These are phyloP conservation scores for Pluvianellus socialis DNA, from an alignment of 2,113 vertebrate genomes.

Conservation along the genomic window DNA sequence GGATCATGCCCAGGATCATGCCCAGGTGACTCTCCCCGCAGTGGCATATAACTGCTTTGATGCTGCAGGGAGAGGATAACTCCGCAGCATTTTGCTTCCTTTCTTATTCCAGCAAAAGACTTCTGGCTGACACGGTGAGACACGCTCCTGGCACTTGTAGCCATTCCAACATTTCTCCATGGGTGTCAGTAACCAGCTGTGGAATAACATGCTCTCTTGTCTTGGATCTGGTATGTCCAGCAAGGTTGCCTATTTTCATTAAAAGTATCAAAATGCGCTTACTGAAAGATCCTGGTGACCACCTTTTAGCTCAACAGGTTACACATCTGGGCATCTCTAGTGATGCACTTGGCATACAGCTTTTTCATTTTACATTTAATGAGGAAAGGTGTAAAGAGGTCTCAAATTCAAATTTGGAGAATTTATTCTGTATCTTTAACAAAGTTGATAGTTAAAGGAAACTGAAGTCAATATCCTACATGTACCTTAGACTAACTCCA, in stretches of 20 bases:
- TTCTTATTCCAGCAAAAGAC: neutral
- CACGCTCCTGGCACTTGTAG: accelerated
- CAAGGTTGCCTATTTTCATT: neutral
- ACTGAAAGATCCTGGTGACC: neutral
- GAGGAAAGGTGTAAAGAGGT: neutral
- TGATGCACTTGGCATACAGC: neutral
- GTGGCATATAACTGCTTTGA: neutral
- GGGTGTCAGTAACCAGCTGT: neutral
- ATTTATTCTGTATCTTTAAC: neutral
- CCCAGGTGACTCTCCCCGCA: accelerated
- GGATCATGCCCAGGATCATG: neutral
- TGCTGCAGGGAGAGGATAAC: neutral
- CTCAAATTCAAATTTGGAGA: neutral
- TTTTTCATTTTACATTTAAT: neutral
- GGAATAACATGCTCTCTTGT: neutral
- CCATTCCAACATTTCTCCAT: neutral
- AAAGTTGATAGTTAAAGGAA: neutral
- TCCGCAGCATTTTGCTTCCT: neutral
- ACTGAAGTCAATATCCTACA: neutral
- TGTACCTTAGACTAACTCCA: neutral
- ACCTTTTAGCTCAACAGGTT: neutral
- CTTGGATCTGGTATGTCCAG: neutral
- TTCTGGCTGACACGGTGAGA: neutral
- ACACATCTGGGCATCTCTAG: neutral
- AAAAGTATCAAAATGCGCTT: neutral